These are phyloP conservation scores for Tyrannus savana DNA, from an alignment of 2,113 vertebrate species.

Conservation along the genomic window DNA sequence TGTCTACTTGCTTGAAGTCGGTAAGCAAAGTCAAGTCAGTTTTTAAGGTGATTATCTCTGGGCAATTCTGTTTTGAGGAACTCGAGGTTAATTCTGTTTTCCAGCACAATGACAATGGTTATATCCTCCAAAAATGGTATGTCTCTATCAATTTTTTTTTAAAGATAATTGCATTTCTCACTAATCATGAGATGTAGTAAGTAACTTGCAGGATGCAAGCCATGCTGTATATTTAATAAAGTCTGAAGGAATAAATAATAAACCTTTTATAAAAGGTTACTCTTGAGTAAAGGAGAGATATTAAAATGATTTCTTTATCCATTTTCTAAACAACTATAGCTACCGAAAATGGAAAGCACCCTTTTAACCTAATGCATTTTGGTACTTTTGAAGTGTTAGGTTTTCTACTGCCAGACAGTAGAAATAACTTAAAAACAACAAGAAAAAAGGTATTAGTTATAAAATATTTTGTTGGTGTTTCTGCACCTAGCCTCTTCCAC, in stretches of 20 bases:
- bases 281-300: conserved; percentile 1
- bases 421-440: neutral
- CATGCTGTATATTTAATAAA: conserved; percentile 29
- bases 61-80: neutral
- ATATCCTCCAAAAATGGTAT: neutral
- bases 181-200: neutral
- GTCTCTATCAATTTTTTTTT: neutral
- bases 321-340: neutral
- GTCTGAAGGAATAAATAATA: conserved; percentile 31
- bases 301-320: conserved; percentile 11
- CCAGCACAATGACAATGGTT: neutral
- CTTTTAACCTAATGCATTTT: conserved; percentile 12
- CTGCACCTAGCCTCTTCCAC: neutral
- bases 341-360: neutral
- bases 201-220: conserved; percentile 24
- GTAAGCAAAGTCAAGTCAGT: neutral
- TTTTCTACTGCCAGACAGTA: neutral
- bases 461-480: neutral
- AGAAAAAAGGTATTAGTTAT: neutral
- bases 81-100: neutral
- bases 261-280: neutral
- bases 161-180: neutral
- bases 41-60: neutral
- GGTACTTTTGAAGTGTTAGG: neutral
- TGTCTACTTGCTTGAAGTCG: neutral